Evolutionary conservation across 2,113 vertebrate species (phyloP).

Genomic region (Austrofundulus limnaeus): DNA sequence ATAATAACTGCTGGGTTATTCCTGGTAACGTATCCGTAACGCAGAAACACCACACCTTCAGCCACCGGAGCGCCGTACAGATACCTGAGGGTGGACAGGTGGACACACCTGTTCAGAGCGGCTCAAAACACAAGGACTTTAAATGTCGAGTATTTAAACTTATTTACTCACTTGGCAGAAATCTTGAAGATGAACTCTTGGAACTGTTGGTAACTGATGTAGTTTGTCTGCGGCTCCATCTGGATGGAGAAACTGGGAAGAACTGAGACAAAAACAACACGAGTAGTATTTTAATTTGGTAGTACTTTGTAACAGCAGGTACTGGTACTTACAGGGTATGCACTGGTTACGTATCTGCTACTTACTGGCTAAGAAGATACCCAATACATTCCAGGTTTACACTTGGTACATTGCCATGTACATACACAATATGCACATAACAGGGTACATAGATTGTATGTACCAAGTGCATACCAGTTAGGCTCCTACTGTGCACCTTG

Average conservation of each 20-base stretch:
- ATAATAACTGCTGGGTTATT: slow-evolving; percentile 54
- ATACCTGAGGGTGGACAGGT: slow-evolving; percentile 67
- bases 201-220: slow-evolving; percentile 62
- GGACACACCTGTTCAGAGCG: not conserved
- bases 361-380: too few relatives aligned
- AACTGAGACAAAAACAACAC: slow-evolving; percentile 47
- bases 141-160: not conserved
- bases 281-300: too few relatives aligned
- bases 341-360: too few relatives aligned
- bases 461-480: too few relatives aligned
- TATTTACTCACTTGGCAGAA: slow-evolving; percentile 62
- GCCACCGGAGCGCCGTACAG: slow-evolving; percentile 62
- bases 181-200: slow-evolving; percentile 65
- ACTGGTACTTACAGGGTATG: too few relatives aligned
- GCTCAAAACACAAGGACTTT: not conserved
- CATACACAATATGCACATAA: too few relatives aligned
- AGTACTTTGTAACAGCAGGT: too few relatives aligned
- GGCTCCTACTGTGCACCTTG: too few relatives aligned
- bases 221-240: slow-evolving; percentile 62
- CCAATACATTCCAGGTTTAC: too few relatives aligned
- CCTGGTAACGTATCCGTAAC: slow-evolving; percentile 65
- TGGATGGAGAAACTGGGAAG: slow-evolving; percentile 76
- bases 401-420: too few relatives aligned
- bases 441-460: too few relatives aligned
- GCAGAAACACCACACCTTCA: slow-evolving; percentile 48